These are phyloP conservation scores for Agrotis clavis DNA, from an alignment of 2,888 invertebrate genomes.

Conservation along the genomic window DNA sequence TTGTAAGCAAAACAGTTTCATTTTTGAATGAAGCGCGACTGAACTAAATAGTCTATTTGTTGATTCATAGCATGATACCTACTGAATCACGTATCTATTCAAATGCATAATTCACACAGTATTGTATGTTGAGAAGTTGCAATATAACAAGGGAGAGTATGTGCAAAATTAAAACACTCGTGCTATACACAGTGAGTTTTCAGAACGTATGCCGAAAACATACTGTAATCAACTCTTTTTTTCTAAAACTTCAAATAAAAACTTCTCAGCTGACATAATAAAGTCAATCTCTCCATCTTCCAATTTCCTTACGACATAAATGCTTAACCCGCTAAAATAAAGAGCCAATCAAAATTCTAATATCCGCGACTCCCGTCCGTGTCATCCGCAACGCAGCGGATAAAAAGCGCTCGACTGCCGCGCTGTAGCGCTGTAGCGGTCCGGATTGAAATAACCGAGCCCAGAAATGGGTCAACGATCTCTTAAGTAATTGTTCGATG, in stretches of 20 bases:
- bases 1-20: too few species aligned
- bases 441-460: constrained; percentile 72
- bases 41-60: too few species aligned
- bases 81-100: too few species aligned
- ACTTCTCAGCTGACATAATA: constrained; percentile 23
- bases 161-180: too few species aligned
- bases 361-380: constrained; percentile 70
- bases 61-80: too few species aligned
- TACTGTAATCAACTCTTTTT: background rate
- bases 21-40: too few species aligned
- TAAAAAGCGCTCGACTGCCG: constrained; percentile 67
- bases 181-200: too few species aligned
- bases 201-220: background rate
- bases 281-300: constrained; percentile 39
- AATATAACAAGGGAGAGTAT: too few species aligned
- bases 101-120: background rate
- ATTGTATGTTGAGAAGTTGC: too few species aligned
- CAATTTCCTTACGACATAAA: constrained; percentile 62
- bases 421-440: constrained; percentile 49
- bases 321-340: constrained; percentile 65
- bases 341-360: constrained; percentile 73
- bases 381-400: constrained; percentile 66
- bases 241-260: constrained; percentile 17
- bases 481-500: constrained; percentile 82
- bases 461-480: constrained; percentile 82